Conservation (phyloP, 2,888 invertebrate genomes). For the Agrotis exclamationis region DNA sequence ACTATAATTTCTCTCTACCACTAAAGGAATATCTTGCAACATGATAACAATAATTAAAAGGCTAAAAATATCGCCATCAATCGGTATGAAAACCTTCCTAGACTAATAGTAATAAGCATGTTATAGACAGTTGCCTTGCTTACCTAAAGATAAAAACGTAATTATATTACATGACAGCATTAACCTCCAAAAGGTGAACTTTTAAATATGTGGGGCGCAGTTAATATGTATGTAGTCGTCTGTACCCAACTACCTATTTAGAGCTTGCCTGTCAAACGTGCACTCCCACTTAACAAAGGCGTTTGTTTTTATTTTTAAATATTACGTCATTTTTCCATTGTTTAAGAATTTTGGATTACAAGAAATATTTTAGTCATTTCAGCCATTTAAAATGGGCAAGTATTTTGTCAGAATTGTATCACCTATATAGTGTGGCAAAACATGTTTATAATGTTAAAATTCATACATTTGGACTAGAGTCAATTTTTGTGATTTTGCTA, state of each 20-base stretch:
- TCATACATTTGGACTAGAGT: too few relatives aligned
- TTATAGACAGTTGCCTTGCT: constrained; percentile 41
- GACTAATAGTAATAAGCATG: constrained; percentile 12
- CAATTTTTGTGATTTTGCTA: neutral
- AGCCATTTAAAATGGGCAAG: neutral
- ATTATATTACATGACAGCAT: constrained; percentile 54
- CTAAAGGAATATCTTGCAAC: constrained; percentile 17
- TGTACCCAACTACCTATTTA: constrained; percentile 55
- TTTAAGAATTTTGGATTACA: constrained; percentile 23
- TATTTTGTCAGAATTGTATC: neutral
- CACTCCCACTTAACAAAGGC: constrained; percentile 46
- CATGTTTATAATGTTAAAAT: too few relatives aligned
- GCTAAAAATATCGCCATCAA: constrained; percentile 23
- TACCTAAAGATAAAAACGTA: constrained; percentile 45
- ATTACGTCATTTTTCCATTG: constrained; percentile 41
- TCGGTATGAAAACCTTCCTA: constrained; percentile 32
- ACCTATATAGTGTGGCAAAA: too few relatives aligned
- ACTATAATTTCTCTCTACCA: constrained; percentile 8
- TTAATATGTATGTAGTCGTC: constrained; percentile 30
- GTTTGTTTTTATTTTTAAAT: constrained; percentile 29
- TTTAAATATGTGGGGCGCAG: constrained; percentile 50
- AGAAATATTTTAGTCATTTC: neutral
- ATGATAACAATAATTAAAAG: constrained; percentile 9
- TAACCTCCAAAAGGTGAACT: constrained; percentile 58
- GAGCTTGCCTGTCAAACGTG: constrained; percentile 55